Conservation (phyloP, 2,113 vertebrate species). For the Illadopsis cleaveri region DNA sequence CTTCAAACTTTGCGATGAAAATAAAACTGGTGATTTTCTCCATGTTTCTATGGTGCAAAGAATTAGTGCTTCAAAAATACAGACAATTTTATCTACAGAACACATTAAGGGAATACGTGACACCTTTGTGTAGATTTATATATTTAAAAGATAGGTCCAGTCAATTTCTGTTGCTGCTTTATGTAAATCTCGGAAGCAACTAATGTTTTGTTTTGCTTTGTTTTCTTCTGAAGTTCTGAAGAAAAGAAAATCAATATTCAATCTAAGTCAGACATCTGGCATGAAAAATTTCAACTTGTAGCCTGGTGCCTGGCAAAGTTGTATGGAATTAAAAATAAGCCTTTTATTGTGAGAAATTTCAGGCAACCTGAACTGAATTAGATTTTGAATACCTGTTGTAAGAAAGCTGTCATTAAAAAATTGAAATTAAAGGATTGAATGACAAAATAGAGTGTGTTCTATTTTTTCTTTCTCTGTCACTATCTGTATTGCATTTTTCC, state of each 20-base stretch:
- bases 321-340: neutral
- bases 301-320: neutral
- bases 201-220: neutral
- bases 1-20: neutral
- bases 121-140: neutral
- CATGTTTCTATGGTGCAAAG: neutral
- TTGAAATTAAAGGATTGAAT: neutral
- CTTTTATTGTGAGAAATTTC: neutral
- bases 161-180: neutral
- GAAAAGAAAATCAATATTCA: slow-evolving; percentile 38
- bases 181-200: neutral
- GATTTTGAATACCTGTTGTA: neutral
- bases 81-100: neutral
- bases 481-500: neutral
- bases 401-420: neutral
- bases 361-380: neutral
- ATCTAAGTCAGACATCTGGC: neutral
- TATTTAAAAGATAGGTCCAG: neutral
- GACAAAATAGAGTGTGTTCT: neutral
- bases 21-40: neutral
- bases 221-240: neutral
- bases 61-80: neutral
- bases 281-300: slow-evolving; percentile 25
- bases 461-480: neutral
- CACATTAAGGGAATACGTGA: neutral